Percentiles rank a stretch among this genome's conserved stretches.
These are phyloP conservation scores for Passer montanus DNA, from an alignment of 2,113 vertebrate species.

Conservation along the genomic window DNA sequence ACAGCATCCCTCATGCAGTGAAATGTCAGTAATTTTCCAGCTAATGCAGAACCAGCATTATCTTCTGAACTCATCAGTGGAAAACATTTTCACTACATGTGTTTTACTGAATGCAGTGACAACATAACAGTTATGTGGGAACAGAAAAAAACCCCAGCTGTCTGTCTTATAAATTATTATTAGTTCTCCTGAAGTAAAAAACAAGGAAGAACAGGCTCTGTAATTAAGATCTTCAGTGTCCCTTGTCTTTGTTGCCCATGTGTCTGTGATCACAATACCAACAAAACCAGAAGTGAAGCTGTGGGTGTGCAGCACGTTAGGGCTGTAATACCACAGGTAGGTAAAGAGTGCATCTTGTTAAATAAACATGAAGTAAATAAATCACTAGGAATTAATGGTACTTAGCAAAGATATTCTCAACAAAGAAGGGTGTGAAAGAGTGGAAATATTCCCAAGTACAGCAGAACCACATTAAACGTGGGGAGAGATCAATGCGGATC, in stretches of 20 bases:
- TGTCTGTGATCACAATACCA: not conserved
- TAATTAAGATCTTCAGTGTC: slow-evolving; percentile 26
- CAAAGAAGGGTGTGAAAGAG: not conserved
- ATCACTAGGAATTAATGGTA: not conserved
- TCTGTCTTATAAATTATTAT: not conserved
- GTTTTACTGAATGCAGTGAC: slow-evolving; percentile 1
- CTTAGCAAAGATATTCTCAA: not conserved
- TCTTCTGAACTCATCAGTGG: slow-evolving; percentile 22
- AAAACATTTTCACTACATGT: slow-evolving; percentile 1
- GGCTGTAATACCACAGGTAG: not conserved
- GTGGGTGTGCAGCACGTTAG: not conserved
- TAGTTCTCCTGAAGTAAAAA: not conserved
- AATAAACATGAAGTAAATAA: not conserved
- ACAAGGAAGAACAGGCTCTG: not conserved
- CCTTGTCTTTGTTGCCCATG: not conserved
- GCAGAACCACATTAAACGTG: not conserved
- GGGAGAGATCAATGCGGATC: not conserved
- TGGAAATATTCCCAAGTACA: not conserved
- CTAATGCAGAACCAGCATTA: slow-evolving; percentile 35
- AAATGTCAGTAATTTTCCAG: slow-evolving; percentile 65
- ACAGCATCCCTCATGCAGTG: slow-evolving; percentile 48
- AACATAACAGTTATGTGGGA: slow-evolving; percentile 37
- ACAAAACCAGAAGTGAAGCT: not conserved
- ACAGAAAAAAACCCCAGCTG: not conserved
- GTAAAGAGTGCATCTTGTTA: not conserved